phyloP scores from a whole-genome alignment of 1,140 invertebrate species.

The Papilio polyxenes region DNA sequence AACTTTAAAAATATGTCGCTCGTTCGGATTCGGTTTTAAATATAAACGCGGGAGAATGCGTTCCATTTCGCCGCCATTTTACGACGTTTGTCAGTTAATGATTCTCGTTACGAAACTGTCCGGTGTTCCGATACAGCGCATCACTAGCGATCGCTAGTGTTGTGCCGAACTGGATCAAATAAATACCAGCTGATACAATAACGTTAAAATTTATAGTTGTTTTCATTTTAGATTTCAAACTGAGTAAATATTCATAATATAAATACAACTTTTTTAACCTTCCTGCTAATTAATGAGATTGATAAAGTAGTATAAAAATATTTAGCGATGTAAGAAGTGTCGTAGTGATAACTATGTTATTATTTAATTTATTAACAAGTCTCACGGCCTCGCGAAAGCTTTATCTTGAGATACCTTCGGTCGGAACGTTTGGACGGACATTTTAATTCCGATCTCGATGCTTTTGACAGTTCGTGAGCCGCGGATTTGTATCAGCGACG shows the following conservation, averaged over 20 bases:
- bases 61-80: constrained; percentile 73
- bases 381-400: constrained; percentile 41
- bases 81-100: constrained; percentile 76
- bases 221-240: background rate
- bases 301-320: background rate
- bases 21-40: constrained; percentile 75
- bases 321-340: constrained; percentile 27
- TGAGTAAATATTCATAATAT: background rate
- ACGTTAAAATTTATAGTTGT: constrained; percentile 23
- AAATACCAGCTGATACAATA: constrained; percentile 21
- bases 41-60: constrained; percentile 73
- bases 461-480: constrained; percentile 54
- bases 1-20: constrained; percentile 78
- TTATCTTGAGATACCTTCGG: constrained; percentile 45
- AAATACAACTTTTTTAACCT: background rate
- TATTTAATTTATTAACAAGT: constrained; percentile 46
- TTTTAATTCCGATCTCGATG: constrained; percentile 56
- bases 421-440: constrained; percentile 48
- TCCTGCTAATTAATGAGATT: background rate
- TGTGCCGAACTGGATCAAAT: constrained; percentile 1
- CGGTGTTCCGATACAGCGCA: constrained; percentile 57
- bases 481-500: constrained; percentile 55
- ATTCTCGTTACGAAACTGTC: constrained; percentile 70
- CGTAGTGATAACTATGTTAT: constrained; percentile 37
- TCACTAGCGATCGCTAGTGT: constrained; percentile 20